Base-by-base conservation (phyloP, 1,140 invertebrate species). In the Eulimnadia texana region DNA sequence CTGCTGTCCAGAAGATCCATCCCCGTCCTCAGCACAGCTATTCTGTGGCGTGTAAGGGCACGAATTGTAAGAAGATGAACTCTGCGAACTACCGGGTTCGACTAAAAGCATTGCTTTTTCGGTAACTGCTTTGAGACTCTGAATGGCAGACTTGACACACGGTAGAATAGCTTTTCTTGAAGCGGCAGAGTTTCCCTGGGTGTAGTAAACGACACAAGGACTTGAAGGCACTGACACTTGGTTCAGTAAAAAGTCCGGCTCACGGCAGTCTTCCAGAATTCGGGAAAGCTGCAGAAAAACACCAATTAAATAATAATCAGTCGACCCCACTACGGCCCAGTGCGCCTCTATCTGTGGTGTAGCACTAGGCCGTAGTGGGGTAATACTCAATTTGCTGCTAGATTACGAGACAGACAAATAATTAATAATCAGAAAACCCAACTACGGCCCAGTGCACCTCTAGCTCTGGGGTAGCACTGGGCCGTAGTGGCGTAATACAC, bases 21-120 rank as follows among this genome's bases (percentile, higher is more conserved):
- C 67, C 29, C 64, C 68, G 11, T 61, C 65, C 47, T 68, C 69
- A 9, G 66, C 64, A 60, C 63, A 66, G 16, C 66, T 68, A 62
- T 71, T 71, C 62, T 68, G 70, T 13, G 70, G 70, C 25, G 70
- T 71, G 59, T 71, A 70, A 13, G 69, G 70, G 54, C 69, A 68
- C 1, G 69, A 71, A 62, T 70, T 71, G 58, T 71, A 70, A 11
- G 69, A 67, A 2, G 70, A 71, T 22, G 65, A 65, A 52, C 58
- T 62, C 23, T 56, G 25, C 52, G 11, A 54, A 22, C 52, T 22
- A 3, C 25, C 52, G 23, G 20, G 22, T 19, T 23, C 33, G 16
- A 16, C 52, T n/a, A 25, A n/a, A n/a, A 54, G 23, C 16, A 24
- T 16, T 54, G 52, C 24, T 22, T 57, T 57, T 27, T 27, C 28